Percentiles rank a stretch among this genome's conserved stretches.
These are phyloP conservation scores for Sinelater perroti DNA, from an alignment of 2,888 invertebrate genomes.

Conservation along the genomic window DNA sequence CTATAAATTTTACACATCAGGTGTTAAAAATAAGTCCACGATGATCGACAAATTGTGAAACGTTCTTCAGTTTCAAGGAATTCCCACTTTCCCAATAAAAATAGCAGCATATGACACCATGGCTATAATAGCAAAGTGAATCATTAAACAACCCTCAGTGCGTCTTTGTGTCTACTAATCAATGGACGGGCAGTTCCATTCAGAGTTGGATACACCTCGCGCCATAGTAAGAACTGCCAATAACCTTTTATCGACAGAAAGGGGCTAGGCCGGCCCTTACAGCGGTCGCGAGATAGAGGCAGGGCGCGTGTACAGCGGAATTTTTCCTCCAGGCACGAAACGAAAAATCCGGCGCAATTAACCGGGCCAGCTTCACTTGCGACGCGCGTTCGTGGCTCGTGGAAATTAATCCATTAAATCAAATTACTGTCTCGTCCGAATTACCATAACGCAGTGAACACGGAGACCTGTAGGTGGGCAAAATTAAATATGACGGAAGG, in stretches of 20 bases:
- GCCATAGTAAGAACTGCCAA: conserved; percentile 46
- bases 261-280: conserved; percentile 10
- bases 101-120: too few species aligned
- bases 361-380: background rate
- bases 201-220: conserved; percentile 41
- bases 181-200: conserved; percentile 41
- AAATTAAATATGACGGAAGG: background rate
- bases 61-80: too few species aligned
- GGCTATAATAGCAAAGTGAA: background rate
- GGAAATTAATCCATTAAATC: conserved; percentile 3
- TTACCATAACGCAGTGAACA: background rate
- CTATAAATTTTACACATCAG: too few species aligned
- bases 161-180: conserved; percentile 32
- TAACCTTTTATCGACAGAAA: conserved; percentile 44
- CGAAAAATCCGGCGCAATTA: conserved; percentile 2
- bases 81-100: too few species aligned
- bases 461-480: background rate
- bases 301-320: background rate
- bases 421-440: conserved; percentile 1
- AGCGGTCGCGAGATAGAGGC: background rate
- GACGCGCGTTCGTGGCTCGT: too few species aligned
- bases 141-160: conserved; percentile 4
- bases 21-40: too few species aligned
- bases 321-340: background rate
- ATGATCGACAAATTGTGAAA: too few species aligned